These are phyloP conservation scores for Unio pictorum DNA, from an alignment of 2,888 invertebrate species.

Conservation along the genomic window DNA sequence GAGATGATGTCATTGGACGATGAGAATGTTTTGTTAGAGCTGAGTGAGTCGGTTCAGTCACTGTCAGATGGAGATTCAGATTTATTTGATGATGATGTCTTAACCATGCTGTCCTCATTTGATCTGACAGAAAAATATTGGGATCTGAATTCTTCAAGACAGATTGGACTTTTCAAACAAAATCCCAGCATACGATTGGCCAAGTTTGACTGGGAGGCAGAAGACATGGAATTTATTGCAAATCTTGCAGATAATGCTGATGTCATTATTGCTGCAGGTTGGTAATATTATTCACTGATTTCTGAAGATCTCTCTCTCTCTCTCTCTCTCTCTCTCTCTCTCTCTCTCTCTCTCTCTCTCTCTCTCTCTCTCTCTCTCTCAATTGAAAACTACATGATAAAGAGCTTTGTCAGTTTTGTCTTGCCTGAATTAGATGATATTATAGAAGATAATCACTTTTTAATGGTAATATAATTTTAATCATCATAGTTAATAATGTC, in stretches of 20 bases:
- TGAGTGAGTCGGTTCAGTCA: background rate
- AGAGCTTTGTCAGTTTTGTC: too few relatives aligned
- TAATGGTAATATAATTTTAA: too few relatives aligned
- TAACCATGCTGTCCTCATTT: background rate
- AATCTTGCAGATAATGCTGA: conserved; percentile 39
- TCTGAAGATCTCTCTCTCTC: too few relatives aligned
- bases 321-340: too few relatives aligned
- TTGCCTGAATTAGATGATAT: too few relatives aligned
- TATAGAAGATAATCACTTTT: too few relatives aligned
- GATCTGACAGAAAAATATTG: background rate
- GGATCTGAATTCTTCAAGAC: background rate
- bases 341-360: too few relatives aligned
- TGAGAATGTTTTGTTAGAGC: background rate
- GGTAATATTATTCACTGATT: conserved; percentile 3
- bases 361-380: too few relatives aligned
- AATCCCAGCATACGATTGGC: conserved; percentile 39
- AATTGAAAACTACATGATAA: too few relatives aligned
- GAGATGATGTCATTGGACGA: background rate
- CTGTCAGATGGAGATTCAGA: background rate
- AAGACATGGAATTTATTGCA: conserved; percentile 30
- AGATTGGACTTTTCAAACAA: background rate
- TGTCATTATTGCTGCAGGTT: conserved; percentile 62
- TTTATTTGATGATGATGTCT: background rate
- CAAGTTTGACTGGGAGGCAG: conserved; percentile 58
- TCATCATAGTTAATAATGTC: too few relatives aligned